Percentiles rank a stretch among this genome's conserved stretches.
phyloP scores from a whole-genome alignment of 2,888 invertebrate genomes.

The Lepeophtheirus nordmannii region DNA sequence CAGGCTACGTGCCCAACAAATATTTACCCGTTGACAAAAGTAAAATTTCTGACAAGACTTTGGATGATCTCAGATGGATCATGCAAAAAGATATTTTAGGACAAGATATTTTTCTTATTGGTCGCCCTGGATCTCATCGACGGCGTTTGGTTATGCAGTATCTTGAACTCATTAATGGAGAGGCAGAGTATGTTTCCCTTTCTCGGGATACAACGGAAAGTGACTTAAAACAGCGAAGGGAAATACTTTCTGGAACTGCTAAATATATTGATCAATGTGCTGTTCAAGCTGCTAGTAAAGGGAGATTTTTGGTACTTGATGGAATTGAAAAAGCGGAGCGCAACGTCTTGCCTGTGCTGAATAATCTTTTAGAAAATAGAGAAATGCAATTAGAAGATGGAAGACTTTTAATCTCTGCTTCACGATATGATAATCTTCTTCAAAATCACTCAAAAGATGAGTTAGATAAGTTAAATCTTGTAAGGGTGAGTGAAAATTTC shows the following conservation, averaged over 20 bases:
- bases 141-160: conserved; percentile 70
- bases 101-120: conserved; percentile 88
- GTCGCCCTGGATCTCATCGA: conserved; percentile 68
- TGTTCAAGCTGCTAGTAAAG: conserved; percentile 74
- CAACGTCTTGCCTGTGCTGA: conserved; percentile 86
- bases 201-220: conserved; percentile 93
- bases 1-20: not conserved
- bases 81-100: conserved; percentile 80
- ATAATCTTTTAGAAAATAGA: conserved; percentile 87
- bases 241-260: conserved; percentile 72
- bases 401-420: conserved; percentile 70
- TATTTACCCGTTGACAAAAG: not conserved
- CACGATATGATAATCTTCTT: conserved; percentile 72
- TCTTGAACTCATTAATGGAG: conserved; percentile 70
- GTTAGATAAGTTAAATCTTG: conserved; percentile 67
- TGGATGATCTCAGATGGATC: conserved; percentile 77
- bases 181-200: conserved; percentile 80
- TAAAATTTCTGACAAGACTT: conserved; percentile 18
- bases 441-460: conserved; percentile 64
- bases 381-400: conserved; percentile 99
- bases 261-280: conserved; percentile 90
- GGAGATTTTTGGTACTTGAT: conserved; percentile 44
- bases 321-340: conserved; percentile 95
- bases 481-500: conserved; percentile 80
- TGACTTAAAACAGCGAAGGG: conserved; percentile 84